Base-by-base conservation (phyloP, 2,888 invertebrate species). In the Copidosoma aretas region DNA sequence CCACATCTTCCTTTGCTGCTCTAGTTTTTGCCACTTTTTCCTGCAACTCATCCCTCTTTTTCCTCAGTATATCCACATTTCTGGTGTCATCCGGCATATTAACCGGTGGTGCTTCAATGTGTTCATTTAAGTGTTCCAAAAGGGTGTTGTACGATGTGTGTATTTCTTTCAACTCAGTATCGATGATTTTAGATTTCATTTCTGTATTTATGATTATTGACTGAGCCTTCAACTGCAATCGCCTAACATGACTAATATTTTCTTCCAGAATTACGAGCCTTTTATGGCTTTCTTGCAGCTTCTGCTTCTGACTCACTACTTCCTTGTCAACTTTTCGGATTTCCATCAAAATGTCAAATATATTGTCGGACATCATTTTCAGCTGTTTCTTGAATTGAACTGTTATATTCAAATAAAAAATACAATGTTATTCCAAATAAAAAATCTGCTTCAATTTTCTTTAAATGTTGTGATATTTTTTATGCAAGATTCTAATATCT, bases 191-290 rank as follows among this genome's bases (percentile, higher is more conserved):
- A 8, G 67, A 59, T 66, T 68, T 68, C 43, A 19, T 43, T 51
- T 70, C 56, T 10, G 67, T 60, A 12, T 70, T 54, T n/a, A 73
- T 60, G 17, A 75, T 51, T n/a, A 75, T 58, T 21, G 70, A 61
- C 21, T 22, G 17, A 24, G 75, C 73, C 58, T 75, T 77, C 5
- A 70, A 19, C 57, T 72, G 71, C 17, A 74, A 41, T 25, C 57
- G 68, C 43, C 49, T 71, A 5, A 66, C 46, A 12, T 70, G 10
- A 32, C 49, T 25, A 15, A 74, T 68, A 32, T 73, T 49, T n/a
- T 10, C 43, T 12, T 76, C 73, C n/a, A 72, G 58, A 8, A 10
- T 8, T 19, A 71, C 57, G 21, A 62, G 71, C 21, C 73, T 46
- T 10, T 70, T 52, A 14, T 67, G 62, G 51, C 3, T 68, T 32